Evolutionary conservation across 2,888 invertebrate genomes (phyloP).

Genomic region (Drosophila kuntzei): DNA sequence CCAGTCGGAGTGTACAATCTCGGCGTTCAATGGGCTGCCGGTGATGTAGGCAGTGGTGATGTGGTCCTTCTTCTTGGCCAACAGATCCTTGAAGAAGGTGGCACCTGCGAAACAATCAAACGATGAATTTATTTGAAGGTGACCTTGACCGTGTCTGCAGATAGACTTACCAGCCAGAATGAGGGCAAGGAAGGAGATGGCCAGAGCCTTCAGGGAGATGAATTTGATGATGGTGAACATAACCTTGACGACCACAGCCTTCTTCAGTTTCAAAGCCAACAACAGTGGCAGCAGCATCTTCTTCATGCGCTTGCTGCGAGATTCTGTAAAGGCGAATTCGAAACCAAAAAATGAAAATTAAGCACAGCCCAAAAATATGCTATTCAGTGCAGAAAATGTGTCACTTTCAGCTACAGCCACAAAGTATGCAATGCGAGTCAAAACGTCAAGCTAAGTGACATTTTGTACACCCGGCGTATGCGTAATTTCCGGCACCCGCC

Average conservation of each 20-base stretch:
- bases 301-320: conserved; percentile 88
- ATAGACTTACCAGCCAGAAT: conserved; percentile 87
- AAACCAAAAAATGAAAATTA: conserved; percentile 15
- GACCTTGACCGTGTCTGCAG: not conserved
- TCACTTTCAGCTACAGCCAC: conserved; percentile 3
- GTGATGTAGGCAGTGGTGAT: conserved; percentile 86
- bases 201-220: conserved; percentile 89
- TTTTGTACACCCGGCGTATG: conserved; percentile 36
- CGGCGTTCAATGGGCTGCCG: conserved; percentile 85
- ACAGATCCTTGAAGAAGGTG: conserved; percentile 85
- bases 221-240: conserved; percentile 88
- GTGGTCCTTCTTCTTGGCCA: conserved; percentile 85
- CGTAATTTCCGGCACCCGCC: conserved; percentile 29
- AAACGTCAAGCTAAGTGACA: not conserved
- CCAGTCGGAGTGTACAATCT: conserved; percentile 86
- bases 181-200: conserved; percentile 88
- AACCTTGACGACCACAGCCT: conserved; percentile 88
- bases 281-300: conserved; percentile 88
- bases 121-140: not conserved
- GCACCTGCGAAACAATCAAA: conserved; percentile 74
- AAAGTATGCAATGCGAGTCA: conserved; percentile 49
- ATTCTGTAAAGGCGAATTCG: conserved; percentile 84
- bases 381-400: not conserved
- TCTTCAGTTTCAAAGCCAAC: conserved; percentile 88
- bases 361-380: conserved; percentile 50